These are phyloP conservation scores for Monomorium pharaonis DNA, from an alignment of 1,140 invertebrate genomes.

Conservation along the genomic window DNA sequence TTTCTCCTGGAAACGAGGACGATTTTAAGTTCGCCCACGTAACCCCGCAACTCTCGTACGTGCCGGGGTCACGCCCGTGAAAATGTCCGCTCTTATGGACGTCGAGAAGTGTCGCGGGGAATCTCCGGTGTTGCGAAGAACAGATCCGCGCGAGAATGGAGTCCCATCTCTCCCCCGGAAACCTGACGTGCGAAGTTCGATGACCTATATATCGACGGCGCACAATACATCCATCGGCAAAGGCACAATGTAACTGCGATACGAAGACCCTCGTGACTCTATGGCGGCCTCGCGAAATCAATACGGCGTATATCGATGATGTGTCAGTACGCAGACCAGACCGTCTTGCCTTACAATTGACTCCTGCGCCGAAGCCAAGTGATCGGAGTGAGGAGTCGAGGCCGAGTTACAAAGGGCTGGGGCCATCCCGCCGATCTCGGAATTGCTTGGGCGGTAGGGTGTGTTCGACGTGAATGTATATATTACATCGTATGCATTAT, in stretches of 20 bases:
- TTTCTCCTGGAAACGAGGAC: constrained; percentile 15
- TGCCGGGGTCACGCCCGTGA: constrained; percentile 5
- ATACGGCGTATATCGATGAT: constrained; percentile 67
- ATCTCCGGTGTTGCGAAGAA: constrained; percentile 13
- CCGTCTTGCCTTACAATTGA: constrained; percentile 58
- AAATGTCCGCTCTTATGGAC: not conserved
- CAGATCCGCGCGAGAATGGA: not conserved
- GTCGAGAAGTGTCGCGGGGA: not conserved
- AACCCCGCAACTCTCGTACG: constrained; percentile 26
- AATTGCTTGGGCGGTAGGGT: constrained; percentile 10
- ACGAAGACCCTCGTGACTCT: constrained; percentile 54
- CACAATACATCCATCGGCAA: constrained; percentile 41
- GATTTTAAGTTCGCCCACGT: constrained; percentile 38
- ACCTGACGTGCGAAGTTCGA: constrained; percentile 60
- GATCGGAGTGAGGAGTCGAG: not conserved
- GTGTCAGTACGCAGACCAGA: constrained; percentile 60
- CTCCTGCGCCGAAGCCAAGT: constrained; percentile 55
- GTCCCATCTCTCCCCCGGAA: constrained; percentile 23
- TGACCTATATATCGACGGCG: constrained; percentile 62
- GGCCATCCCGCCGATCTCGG: constrained; percentile 34
- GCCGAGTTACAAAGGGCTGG: constrained; percentile 24
- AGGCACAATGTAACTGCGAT: constrained; percentile 53
- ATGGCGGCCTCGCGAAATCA: constrained; percentile 67
- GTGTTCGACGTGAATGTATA: constrained; percentile 5
- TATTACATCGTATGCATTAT: constrained; percentile 8